Evolutionary conservation across 1,140 invertebrate species (phyloP).

Genomic region (Mercenaria mercenaria): DNA sequence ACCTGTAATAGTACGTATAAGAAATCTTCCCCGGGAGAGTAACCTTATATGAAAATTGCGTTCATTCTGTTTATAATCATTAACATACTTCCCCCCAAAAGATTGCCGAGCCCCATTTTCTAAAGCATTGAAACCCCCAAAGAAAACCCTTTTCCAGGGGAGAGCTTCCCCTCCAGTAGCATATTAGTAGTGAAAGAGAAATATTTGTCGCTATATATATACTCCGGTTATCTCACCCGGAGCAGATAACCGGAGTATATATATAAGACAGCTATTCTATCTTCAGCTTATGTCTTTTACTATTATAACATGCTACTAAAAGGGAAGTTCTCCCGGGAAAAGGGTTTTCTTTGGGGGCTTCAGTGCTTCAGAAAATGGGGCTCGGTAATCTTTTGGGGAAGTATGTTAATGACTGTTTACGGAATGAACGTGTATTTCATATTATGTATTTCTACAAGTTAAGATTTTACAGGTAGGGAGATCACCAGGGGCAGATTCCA

Average conservation of each 20-base stretch:
- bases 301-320: neutral
- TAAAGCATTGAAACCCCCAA: too few relatives aligned
- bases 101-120: too few relatives aligned
- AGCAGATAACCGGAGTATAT: neutral
- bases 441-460: too few relatives aligned
- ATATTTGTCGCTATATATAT: neutral
- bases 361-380: neutral
- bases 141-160: too few relatives aligned
- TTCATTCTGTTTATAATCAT: too few relatives aligned
- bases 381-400: neutral
- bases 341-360: neutral
- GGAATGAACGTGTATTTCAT: too few relatives aligned
- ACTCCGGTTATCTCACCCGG: neutral
- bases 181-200: neutral
- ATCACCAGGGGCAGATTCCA: too few relatives aligned
- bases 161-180: neutral
- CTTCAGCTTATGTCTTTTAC: neutral
- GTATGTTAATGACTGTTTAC: neutral
- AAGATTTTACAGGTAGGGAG: too few relatives aligned
- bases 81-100: too few relatives aligned
- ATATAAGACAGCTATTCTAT: neutral
- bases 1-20: too few relatives aligned
- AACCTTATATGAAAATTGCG: too few relatives aligned
- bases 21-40: too few relatives aligned
- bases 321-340: neutral